A percentile compares a stretch with the other conserved stretches of the same genome.
These are phyloP conservation scores for Drosophila eohydei DNA, from an alignment of 2,888 invertebrate species.

Conservation along the genomic window DNA sequence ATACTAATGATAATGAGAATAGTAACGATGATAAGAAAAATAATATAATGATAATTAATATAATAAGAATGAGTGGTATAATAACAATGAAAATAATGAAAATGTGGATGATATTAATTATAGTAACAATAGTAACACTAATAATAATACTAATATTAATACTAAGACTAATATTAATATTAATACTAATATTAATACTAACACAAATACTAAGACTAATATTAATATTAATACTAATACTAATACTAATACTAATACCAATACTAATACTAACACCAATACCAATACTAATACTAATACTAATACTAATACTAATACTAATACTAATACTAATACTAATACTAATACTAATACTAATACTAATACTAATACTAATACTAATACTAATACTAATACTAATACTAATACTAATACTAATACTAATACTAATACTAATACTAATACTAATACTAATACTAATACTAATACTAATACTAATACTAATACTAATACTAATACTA, in stretches of 20 bases:
- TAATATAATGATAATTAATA: too few species aligned
- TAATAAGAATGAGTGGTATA: too few species aligned
- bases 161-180: neutral
- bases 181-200: neutral
- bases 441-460: neutral
- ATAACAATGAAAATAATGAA: neutral
- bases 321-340: neutral
- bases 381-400: neutral
- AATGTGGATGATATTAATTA: too few species aligned
- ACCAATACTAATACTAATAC: neutral
- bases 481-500: neutral
- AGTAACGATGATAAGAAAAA: neutral
- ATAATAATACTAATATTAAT: neutral
- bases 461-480: neutral
- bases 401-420: neutral
- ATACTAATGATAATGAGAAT: neutral
- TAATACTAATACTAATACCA: neutral
- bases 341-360: neutral
- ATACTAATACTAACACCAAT: neutral
- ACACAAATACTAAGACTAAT: too few species aligned
- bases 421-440: neutral
- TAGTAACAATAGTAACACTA: too few species aligned
- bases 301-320: neutral
- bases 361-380: neutral
- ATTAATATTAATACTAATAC: neutral